A percentile compares a stretch with the other conserved stretches of the same genome.
Evolutionary conservation across 1,140 invertebrate genomes (phyloP).

Genomic region (Rhagoletis zephyria): DNA sequence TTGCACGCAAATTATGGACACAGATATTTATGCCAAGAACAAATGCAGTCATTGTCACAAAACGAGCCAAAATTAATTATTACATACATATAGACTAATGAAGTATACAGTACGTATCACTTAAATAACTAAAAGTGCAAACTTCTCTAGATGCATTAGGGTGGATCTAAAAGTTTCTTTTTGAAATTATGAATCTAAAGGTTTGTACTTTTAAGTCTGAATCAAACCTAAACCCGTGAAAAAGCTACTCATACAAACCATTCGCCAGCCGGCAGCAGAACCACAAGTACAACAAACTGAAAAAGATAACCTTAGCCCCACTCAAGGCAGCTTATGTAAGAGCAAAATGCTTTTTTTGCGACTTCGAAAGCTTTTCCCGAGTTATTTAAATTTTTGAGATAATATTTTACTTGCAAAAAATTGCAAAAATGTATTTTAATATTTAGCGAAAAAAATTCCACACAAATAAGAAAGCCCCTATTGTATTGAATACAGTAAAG

Average conservation of each 20-base stretch:
- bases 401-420: too few species aligned
- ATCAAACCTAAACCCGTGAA: too few species aligned
- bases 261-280: too few species aligned
- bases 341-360: too few species aligned
- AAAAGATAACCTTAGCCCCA: too few species aligned
- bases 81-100: not conserved
- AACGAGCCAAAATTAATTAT: conserved; percentile 20
- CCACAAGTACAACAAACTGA: too few species aligned
- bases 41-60: conserved; percentile 32
- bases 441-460: not conserved
- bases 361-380: too few species aligned
- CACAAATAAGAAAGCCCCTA: not conserved
- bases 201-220: too few species aligned
- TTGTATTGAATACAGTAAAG: not conserved
- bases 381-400: too few species aligned
- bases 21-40: conserved; percentile 43
- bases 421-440: not conserved
- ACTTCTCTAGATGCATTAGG: conserved; percentile 14
- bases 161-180: not conserved
- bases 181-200: too few species aligned
- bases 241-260: too few species aligned
- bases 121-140: not conserved
- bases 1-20: conserved; percentile 16
- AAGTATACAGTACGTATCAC: not conserved
- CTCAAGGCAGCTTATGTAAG: too few species aligned